phyloP scores from a whole-genome alignment of 1,140 invertebrate species.

The Drepana arcuata region DNA sequence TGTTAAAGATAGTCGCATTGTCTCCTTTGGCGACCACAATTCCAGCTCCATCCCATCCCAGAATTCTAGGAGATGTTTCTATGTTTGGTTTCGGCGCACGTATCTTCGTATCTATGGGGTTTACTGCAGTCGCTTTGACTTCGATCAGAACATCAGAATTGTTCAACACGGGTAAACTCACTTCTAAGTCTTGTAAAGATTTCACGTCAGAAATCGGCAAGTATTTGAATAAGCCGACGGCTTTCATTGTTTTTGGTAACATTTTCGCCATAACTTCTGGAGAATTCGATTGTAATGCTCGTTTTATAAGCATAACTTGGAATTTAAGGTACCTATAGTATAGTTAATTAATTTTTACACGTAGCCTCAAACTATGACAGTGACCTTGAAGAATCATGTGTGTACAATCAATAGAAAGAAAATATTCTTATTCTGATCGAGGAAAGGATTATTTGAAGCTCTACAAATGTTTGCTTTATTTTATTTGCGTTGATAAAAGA shows the following conservation, averaged over 20 bases:
- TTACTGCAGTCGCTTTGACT: conserved; percentile 50
- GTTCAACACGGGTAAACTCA: conserved; percentile 33
- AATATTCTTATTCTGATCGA: too few relatives aligned
- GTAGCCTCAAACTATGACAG: too few relatives aligned
- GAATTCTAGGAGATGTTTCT: conserved; percentile 35
- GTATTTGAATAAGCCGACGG: conserved; percentile 54
- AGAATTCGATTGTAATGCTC: too few relatives aligned
- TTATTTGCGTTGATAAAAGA: conserved; percentile 19
- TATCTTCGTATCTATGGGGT: conserved; percentile 53
- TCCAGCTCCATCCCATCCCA: conserved; percentile 55
- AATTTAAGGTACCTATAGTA: too few relatives aligned
- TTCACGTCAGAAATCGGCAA: conserved; percentile 42
- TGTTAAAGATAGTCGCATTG: conserved; percentile 26
- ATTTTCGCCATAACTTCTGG: conserved; percentile 30
- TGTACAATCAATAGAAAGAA: too few relatives aligned
- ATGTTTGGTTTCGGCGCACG: conserved; percentile 40
- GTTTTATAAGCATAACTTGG: too few relatives aligned
- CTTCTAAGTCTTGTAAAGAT: conserved; percentile 47
- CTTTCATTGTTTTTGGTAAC: conserved; percentile 49
- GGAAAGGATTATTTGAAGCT: conserved; percentile 9
- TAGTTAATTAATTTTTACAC: too few relatives aligned
- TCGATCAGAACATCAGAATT: conserved; percentile 44
- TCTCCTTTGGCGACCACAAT: conserved; percentile 39
- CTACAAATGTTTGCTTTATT: conserved; percentile 10
- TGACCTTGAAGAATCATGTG: too few relatives aligned